phyloP scores from a whole-genome alignment of 2,113 vertebrate species.

The Embiotoca jacksoni region DNA sequence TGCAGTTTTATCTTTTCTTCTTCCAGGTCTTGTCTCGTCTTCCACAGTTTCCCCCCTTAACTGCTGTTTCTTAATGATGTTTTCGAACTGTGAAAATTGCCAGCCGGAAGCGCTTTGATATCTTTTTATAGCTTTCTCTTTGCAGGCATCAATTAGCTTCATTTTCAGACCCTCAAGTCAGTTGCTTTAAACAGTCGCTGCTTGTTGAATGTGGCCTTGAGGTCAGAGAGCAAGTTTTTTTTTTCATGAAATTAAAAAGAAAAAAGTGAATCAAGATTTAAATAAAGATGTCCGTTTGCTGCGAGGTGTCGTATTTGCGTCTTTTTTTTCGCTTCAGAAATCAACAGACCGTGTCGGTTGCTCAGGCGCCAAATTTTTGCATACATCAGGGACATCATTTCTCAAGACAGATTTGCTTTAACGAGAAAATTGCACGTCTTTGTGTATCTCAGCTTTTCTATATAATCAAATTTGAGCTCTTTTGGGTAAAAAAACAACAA shows the following conservation, averaged over 20 bases:
- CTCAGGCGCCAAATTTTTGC: neutral
- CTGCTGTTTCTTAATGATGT: neutral
- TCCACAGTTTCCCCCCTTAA: neutral
- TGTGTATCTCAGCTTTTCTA: neutral
- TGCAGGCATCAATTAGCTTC: neutral
- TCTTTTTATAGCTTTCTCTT: neutral
- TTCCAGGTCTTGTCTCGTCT: slow-evolving; percentile 1
- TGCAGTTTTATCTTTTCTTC: neutral
- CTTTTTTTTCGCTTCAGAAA: neutral
- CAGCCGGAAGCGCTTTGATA: neutral
- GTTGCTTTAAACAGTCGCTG: neutral
- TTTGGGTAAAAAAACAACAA: neutral
- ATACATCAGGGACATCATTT: neutral
- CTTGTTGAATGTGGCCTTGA: neutral
- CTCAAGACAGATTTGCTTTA: neutral
- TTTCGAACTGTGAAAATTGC: slow-evolving; percentile 1
- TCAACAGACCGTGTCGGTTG: too few species aligned
- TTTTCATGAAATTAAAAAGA: too few species aligned
- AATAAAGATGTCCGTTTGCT: neutral
- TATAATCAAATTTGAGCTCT: neutral
- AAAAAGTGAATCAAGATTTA: neutral
- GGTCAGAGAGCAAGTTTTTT: too few species aligned
- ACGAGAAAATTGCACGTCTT: neutral
- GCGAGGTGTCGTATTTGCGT: neutral
- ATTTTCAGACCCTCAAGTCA: neutral